Evolutionary conservation across 1,140 invertebrate species (phyloP), one percentile per base, ranked within the genome.

Genomic region (Bombyx mandarina): DNA sequence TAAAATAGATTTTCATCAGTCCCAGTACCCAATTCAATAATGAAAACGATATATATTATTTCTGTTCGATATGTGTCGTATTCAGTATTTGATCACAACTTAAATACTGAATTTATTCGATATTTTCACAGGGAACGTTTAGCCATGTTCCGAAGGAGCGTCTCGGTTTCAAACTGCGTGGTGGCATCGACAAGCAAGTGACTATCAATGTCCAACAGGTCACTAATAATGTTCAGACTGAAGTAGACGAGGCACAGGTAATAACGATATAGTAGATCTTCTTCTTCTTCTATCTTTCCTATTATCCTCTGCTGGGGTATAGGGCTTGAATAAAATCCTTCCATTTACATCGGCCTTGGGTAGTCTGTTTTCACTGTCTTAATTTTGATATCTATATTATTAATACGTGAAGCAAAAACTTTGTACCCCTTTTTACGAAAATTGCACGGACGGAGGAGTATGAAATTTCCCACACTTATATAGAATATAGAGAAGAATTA

Each of bases 161-260:
- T 49, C 94, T 94, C 68, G 95, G 93, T 60, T 99, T 99, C 79
- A 99, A 99, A 86, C 88, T 99, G 51, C 91, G 96, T 52, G 93
- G 93, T 45, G 97, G 97, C 73, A 90, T 96, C 7, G 93, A 97
- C 71, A 99, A 99, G 77, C 94, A 97, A 81, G 92, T 99, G n/a
- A 93, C 93, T 56, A 92, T 99, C 49, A 95, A 93, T 45, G 94
- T 99, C 45, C 93, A 94, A 65, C 98, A 99, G 88, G 94, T 96
- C 44, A 91, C 92, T 0, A 93, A 93, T 52, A 92, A 93, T 71
- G 90, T 92, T 54, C 88, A 91, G 26, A 80, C 89, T n/a, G 88
- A 89, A 10, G 47, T 70, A 4, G 82, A 88, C 8, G 80, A 88
- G 59, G 61, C 67, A 52, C 79, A 82, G 73, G 79, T 84, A 59